phyloP scores from a whole-genome alignment of 2,888 invertebrate genomes.

The Tipula helvola region DNA sequence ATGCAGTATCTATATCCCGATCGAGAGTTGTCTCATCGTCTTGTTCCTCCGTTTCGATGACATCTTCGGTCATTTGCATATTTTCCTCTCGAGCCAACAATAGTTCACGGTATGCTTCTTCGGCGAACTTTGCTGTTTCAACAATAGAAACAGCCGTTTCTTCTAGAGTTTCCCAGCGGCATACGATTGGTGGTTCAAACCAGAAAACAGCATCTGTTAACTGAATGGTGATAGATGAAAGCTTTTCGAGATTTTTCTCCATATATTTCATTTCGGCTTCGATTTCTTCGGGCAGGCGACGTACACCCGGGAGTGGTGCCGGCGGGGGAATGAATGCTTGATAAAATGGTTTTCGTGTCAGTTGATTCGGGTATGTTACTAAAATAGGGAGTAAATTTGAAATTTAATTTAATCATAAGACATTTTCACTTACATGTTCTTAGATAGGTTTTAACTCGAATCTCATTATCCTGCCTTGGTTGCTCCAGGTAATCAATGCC shows the following conservation, averaged over 20 bases:
- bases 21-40: constrained; percentile 18
- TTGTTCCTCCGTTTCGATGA: not conserved
- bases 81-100: constrained; percentile 16
- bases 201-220: constrained; percentile 58
- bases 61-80: not conserved
- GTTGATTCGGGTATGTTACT: constrained; percentile 36
- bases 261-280: constrained; percentile 63
- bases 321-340: constrained; percentile 56
- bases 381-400: not conserved
- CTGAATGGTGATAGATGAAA: constrained; percentile 55
- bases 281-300: constrained; percentile 63
- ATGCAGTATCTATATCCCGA: constrained; percentile 18
- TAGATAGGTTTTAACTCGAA: constrained; percentile 30
- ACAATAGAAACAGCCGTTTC: constrained; percentile 29
- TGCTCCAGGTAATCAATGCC: constrained; percentile 59
- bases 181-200: constrained; percentile 65
- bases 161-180: constrained; percentile 49
- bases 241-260: constrained; percentile 59
- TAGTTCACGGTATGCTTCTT: not conserved
- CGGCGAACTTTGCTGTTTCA: constrained; percentile 23
- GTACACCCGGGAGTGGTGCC: constrained; percentile 49
- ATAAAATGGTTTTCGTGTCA: constrained; percentile 47
- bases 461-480: constrained; percentile 51
- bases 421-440: constrained; percentile 25
- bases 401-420: not conserved